A percentile compares a stretch with the other conserved stretches of the same genome.
Conservation (phyloP, 2,888 invertebrate species). For the Netelia fuscicornis region DNA sequence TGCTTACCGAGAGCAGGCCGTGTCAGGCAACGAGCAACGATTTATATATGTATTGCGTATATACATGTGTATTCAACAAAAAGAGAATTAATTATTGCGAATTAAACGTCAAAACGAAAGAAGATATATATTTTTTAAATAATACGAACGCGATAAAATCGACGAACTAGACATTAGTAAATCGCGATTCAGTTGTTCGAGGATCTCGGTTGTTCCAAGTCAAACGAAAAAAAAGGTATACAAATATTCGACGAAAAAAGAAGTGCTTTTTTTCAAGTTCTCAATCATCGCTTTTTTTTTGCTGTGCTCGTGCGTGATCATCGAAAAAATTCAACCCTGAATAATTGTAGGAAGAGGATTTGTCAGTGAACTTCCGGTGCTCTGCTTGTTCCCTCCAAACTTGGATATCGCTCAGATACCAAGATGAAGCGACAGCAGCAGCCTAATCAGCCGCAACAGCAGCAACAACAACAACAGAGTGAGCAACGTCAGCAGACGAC, state of each 20-base stretch:
- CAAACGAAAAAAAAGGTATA: slow-evolving; percentile 50
- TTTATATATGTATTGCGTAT: slow-evolving; percentile 47
- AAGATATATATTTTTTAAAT: slow-evolving; percentile 43
- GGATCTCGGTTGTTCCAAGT: slow-evolving; percentile 37
- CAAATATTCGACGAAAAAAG: slow-evolving; percentile 47
- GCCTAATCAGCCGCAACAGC: slow-evolving; percentile 85
- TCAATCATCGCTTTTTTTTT: background rate
- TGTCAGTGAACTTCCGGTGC: slow-evolving; percentile 68
- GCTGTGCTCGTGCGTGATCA: slow-evolving; percentile 68
- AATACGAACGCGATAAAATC: slow-evolving; percentile 61
- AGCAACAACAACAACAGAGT: slow-evolving; percentile 80
- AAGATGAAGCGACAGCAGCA: slow-evolving; percentile 93
- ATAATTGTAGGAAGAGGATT: slow-evolving; percentile 68
- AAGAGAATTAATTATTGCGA: slow-evolving; percentile 57
- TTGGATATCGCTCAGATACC: slow-evolving; percentile 76
- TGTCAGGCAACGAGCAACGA: slow-evolving; percentile 75
- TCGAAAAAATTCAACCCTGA: slow-evolving; percentile 57
- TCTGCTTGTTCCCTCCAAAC: slow-evolving; percentile 60
- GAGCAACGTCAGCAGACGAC: slow-evolving; percentile 85
- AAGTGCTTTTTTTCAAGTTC: slow-evolving; percentile 63
- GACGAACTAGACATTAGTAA: slow-evolving; percentile 43
- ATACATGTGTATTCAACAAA: slow-evolving; percentile 68
- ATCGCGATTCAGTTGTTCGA: slow-evolving; percentile 62
- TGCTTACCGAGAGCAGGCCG: slow-evolving; percentile 86
- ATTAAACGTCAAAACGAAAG: slow-evolving; percentile 65